Evolutionary conservation across 2,888 invertebrate species (phyloP).

Genomic region (Drosophila emarginata): DNA sequence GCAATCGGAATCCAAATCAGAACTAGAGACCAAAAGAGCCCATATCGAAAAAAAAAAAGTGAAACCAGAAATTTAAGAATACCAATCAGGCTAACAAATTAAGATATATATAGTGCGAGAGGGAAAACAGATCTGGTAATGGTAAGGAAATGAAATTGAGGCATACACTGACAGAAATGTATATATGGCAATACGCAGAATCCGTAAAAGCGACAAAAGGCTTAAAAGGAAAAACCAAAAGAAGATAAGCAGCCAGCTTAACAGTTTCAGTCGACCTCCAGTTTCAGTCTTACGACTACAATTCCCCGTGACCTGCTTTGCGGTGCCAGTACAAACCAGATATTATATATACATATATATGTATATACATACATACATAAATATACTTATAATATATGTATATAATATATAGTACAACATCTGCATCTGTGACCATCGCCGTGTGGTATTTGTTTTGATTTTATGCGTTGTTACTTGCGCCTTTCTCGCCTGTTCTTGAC

Average conservation of each 20-base stretch:
- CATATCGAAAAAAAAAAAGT: background rate
- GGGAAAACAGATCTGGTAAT: too few relatives aligned
- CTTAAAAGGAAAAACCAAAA: constrained; percentile 37
- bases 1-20: constrained; percentile 7
- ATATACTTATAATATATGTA: background rate
- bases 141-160: constrained; percentile 15
- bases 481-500: constrained; percentile 11
- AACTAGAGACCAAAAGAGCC: background rate
- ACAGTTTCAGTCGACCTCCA: constrained; percentile 13
- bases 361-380: background rate
- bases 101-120: background rate
- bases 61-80: background rate
- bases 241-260: constrained; percentile 51
- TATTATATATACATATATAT: background rate
- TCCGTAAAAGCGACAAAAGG: constrained; percentile 30
- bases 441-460: constrained; percentile 64
- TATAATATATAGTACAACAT: background rate
- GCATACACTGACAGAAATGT: constrained; percentile 9
- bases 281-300: background rate
- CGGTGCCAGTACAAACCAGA: background rate
- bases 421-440: constrained; percentile 33
- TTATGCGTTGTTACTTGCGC: constrained; percentile 36
- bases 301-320: background rate
- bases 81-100: background rate
- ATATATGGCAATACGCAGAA: constrained; percentile 31